phyloP scores from a whole-genome alignment of 2,113 vertebrate species.

The Brienomyrus longianalis region DNA sequence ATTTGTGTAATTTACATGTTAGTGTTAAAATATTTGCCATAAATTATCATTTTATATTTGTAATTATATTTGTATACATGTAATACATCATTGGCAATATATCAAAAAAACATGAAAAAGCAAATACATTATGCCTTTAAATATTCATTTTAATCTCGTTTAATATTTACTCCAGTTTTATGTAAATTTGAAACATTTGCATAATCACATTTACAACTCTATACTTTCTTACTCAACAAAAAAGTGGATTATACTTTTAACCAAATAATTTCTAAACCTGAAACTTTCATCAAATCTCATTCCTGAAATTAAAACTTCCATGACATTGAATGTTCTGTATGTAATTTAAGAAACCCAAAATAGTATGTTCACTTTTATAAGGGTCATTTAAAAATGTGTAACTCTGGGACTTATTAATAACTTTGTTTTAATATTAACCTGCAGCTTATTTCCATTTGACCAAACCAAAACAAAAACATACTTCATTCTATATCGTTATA shows the following conservation, averaged over 20 bases:
- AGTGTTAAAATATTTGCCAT: neutral
- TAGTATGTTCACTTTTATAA: neutral
- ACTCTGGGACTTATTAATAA: neutral
- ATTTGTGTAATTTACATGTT: conserved; percentile 17
- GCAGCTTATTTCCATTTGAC: neutral
- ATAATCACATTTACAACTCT: conserved; percentile 72
- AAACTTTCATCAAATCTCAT: conserved; percentile 29
- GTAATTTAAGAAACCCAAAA: neutral
- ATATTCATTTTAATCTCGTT: conserved; percentile 71
- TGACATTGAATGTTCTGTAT: neutral
- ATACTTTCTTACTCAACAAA: conserved; percentile 61
- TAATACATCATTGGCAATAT: conserved; percentile 41
- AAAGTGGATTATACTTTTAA: conserved; percentile 60
- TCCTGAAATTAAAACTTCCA: conserved; percentile 5
- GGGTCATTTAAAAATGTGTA: neutral
- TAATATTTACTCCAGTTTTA: conserved; percentile 69
- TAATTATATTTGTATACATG: conserved; percentile 15
- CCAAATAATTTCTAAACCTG: conserved; percentile 58
- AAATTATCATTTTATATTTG: conserved; percentile 1
- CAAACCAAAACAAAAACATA: neutral
- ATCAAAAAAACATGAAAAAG: conserved; percentile 53
- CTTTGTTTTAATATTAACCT: neutral
- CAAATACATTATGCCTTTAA: conserved; percentile 64
- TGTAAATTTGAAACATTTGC: conserved; percentile 69
- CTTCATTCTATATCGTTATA: neutral